Conservation (phyloP, 2,113 vertebrate species). For the Gambusia holbrooki region DNA sequence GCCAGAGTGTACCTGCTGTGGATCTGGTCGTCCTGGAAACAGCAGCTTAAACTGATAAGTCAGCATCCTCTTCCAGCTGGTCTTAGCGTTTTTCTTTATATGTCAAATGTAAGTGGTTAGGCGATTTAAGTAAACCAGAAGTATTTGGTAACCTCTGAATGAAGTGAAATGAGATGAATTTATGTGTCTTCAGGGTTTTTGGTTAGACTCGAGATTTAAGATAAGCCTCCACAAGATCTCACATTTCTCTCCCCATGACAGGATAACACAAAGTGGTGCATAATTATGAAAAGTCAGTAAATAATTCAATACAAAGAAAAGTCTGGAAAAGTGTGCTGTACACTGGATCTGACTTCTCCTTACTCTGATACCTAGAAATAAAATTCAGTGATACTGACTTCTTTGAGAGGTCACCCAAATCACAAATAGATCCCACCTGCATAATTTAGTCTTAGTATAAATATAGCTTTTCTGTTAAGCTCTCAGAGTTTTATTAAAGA, state of each 20-base stretch:
- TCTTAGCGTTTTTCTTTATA: neutral
- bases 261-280: no score
- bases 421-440: neutral
- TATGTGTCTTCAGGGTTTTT: no score
- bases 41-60: constrained; percentile 15
- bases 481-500: neutral
- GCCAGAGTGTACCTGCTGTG: constrained; percentile 3
- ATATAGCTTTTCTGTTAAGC: neutral
- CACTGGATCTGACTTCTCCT: no score
- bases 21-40: constrained; percentile 46
- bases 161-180: neutral
- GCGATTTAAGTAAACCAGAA: neutral
- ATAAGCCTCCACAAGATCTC: no score
- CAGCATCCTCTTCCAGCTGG: constrained; percentile 31
- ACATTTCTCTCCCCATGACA: no score
- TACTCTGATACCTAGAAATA: no score
- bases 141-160: neutral
- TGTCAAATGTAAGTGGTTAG: neutral
- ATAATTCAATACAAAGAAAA: no score
- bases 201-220: no score
- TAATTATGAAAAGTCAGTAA: no score
- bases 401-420: no score
- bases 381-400: no score
- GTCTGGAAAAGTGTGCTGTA: no score
- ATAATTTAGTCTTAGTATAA: neutral